Conservation (phyloP, 2,113 vertebrate genomes). For the Glaucomys volans region DNA sequence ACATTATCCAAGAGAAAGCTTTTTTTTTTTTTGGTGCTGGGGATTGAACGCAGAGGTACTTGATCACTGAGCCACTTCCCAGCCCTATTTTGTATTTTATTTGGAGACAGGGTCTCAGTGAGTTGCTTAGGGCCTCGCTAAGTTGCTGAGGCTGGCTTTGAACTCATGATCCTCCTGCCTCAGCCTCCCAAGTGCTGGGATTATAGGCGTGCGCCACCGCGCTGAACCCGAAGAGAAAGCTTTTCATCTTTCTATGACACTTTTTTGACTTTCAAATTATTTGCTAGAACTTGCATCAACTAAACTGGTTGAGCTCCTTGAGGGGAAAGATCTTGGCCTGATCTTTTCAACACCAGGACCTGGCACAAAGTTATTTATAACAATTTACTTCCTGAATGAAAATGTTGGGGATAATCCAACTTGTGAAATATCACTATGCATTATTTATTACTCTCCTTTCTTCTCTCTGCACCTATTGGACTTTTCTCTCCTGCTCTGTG, state of each 20-base stretch:
- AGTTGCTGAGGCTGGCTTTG: too few species aligned
- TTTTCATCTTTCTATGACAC: background rate
- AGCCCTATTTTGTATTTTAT: too few species aligned
- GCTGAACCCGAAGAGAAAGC: too few species aligned
- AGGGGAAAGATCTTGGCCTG: background rate
- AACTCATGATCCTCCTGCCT: too few species aligned
- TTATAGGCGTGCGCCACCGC: too few species aligned
- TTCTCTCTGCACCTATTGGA: background rate
- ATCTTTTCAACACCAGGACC: background rate
- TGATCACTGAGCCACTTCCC: too few species aligned
- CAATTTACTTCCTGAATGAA: constrained; percentile 30
- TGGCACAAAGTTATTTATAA: background rate
- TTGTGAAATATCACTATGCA: background rate
- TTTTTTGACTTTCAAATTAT: background rate
- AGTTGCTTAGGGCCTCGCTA: too few species aligned
- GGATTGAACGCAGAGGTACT: too few species aligned
- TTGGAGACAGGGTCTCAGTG: too few species aligned
- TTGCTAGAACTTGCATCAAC: background rate
- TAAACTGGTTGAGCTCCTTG: background rate
- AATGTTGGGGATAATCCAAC: background rate
- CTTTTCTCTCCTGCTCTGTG: background rate
- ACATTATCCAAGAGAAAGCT: too few species aligned
- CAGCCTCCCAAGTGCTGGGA: too few species aligned
- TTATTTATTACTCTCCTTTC: background rate
- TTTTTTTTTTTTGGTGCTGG: too few species aligned